Percentiles rank a stretch among this genome's conserved stretches.
Evolutionary conservation across 2,113 vertebrate species (phyloP).

Genomic region (Pygathrix nemaeus): DNA sequence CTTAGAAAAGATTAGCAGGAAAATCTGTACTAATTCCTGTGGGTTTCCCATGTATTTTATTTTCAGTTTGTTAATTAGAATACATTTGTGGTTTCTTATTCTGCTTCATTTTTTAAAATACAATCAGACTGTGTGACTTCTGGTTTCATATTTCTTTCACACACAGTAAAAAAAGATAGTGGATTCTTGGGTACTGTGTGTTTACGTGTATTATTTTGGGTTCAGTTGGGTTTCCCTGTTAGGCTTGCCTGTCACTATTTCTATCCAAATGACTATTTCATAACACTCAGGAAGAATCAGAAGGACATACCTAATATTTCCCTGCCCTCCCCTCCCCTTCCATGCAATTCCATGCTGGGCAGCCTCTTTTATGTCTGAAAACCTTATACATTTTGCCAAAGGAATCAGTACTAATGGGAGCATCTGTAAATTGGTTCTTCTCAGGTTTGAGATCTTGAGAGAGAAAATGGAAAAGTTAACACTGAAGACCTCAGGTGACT

Average conservation of each 20-base stretch:
- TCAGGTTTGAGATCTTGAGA: constrained; percentile 53
- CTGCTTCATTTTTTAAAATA: neutral
- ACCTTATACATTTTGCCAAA: neutral
- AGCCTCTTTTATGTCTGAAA: constrained; percentile 1
- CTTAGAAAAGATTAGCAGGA: neutral
- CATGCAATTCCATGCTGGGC: constrained; percentile 30
- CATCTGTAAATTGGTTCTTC: constrained; percentile 45
- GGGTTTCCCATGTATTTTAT: neutral
- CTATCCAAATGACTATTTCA: constrained; percentile 43
- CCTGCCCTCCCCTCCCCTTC: neutral
- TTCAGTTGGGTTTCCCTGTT: constrained; percentile 12
- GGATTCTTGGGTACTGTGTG: neutral
- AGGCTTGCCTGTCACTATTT: constrained; percentile 13
- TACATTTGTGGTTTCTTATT: neutral
- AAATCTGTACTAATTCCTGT: neutral
- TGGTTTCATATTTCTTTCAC: constrained; percentile 22
- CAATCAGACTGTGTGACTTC: neutral
- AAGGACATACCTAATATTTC: constrained; percentile 18
- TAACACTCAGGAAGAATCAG: constrained; percentile 6
- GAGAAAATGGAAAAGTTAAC: constrained; percentile 52
- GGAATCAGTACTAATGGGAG: neutral
- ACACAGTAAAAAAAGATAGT: neutral
- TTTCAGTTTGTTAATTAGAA: constrained; percentile 9
- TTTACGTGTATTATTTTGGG: constrained; percentile 17
- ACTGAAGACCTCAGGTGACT: neutral